phyloP scores from a whole-genome alignment of 2,888 invertebrate genomes.

The Tupiocoris notatus region DNA sequence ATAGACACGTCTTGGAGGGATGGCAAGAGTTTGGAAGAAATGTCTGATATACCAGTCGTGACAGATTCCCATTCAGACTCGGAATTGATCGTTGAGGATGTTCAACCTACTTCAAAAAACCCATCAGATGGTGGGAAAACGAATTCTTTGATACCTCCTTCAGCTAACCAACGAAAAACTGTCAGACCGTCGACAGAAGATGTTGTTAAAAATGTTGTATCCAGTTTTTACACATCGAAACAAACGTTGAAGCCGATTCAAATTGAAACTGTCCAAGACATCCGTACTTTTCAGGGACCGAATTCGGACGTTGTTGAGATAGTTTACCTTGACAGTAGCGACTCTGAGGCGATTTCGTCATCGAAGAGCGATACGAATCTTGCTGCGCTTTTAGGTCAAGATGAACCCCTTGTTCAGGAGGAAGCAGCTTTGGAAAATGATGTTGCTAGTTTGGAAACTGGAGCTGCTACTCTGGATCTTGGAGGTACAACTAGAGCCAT shows the following conservation, averaged over 20 bases:
- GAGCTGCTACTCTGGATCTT: too few species aligned
- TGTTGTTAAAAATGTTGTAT: constrained; percentile 40
- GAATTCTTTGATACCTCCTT: too few species aligned
- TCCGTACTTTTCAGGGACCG: neutral
- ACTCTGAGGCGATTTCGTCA: constrained; percentile 44
- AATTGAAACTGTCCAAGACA: constrained; percentile 24
- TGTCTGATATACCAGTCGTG: constrained; percentile 61
- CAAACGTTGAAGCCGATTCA: neutral
- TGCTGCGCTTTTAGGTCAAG: neutral
- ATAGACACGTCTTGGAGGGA: constrained; percentile 49
- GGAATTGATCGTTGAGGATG: constrained; percentile 56
- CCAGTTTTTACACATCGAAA: constrained; percentile 35
- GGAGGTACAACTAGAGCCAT: neutral
- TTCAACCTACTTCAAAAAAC: neutral
- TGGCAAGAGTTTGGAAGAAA: constrained; percentile 48
- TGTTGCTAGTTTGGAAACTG: too few species aligned
- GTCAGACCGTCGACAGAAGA: neutral
- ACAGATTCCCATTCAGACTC: constrained; percentile 46
- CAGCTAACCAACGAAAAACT: neutral
- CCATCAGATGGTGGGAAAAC: too few species aligned
- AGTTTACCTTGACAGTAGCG: constrained; percentile 47
- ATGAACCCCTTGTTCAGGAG: too few species aligned
- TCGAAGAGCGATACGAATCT: constrained; percentile 29
- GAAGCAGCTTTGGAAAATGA: neutral
- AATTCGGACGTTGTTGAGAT: constrained; percentile 41